phyloP scores from a whole-genome alignment of 2,888 invertebrate genomes.

The Sepioteuthis lessoniana region DNA sequence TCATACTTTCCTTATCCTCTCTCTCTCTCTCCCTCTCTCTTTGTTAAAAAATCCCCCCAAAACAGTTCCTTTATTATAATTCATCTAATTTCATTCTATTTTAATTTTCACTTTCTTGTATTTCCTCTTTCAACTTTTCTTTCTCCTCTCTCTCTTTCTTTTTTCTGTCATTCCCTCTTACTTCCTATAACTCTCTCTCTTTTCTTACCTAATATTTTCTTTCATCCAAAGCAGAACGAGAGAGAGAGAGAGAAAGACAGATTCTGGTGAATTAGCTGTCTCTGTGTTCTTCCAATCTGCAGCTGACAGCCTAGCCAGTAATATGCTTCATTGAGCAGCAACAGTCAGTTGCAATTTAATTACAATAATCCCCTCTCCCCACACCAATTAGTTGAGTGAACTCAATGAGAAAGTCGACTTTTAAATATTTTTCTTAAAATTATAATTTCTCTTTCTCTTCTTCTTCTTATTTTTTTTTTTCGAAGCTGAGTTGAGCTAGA shows the following conservation, averaged over 20 bases:
- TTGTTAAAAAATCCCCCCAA: too few relatives aligned
- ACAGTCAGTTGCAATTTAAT: slow-evolving; percentile 33
- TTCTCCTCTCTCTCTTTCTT: neutral
- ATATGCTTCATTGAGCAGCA: slow-evolving; percentile 33
- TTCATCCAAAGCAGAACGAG: neutral
- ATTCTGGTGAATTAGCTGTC: slow-evolving; percentile 33
- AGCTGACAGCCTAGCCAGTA: slow-evolving; percentile 33
- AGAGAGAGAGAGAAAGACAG: neutral
- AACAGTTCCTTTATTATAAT: too few relatives aligned
- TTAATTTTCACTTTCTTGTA: neutral
- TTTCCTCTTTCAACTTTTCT: neutral
- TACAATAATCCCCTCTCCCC: slow-evolving; percentile 33
- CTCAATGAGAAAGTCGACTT: slow-evolving; percentile 33
- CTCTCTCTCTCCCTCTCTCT: too few relatives aligned
- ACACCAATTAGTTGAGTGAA: slow-evolving; percentile 33
- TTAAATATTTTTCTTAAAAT: slow-evolving; percentile 4
- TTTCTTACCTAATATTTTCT: neutral
- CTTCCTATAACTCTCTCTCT: neutral
- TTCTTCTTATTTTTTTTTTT: neutral
- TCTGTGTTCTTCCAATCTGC: neutral
- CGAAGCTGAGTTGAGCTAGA: neutral
- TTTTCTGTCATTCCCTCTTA: neutral
- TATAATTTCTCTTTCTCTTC: neutral
- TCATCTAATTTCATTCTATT: neutral
- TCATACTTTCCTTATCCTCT: too few relatives aligned